Evolutionary conservation across 2,888 invertebrate species (phyloP), one percentile per base, ranked within the genome.

Genomic region (Diogma glabrata): DNA sequence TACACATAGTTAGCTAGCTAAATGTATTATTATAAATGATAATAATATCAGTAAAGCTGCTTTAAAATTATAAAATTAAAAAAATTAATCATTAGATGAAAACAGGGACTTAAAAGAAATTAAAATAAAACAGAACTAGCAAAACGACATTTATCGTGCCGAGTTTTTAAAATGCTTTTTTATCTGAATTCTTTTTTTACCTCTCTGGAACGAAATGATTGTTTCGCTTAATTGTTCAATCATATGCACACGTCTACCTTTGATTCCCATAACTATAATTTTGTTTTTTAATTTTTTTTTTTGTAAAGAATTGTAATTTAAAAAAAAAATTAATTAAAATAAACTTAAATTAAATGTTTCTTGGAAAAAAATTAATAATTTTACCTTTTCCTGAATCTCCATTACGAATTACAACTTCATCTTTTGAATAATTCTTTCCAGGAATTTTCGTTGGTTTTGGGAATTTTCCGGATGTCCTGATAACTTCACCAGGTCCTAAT

Each of bases 151-250:
- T n/a, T n/a, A n/a, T n/a, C n/a, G n/a, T n/a, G n/a, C n/a, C n/a
- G n/a, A n/a, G n/a, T n/a, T n/a, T n/a, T n/a, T n/a, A n/a, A n/a
- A n/a, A 33, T 33, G 9, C n/a, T 33, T 12, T 33, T 24, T 24
- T 24, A 7, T 24, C 24, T 24, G 9, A 7, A 24, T 33, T 46
- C 16, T 16, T 36, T 33, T 71, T 80, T 82, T 90, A 93, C 93
- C 93, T 92, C 93, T 84, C 82, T 95, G 94, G 82, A 95, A 95
- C 72, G 94, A 94, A 78, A 95, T 94, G 73, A 95, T 91, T 70
- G 94, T 94, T 77, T 93, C 92, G 77, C 92, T 93, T 75, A 95
- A 83, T 77, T 94, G 93, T 79, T 95, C 95, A 74, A 95, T 95
- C 86, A 94, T 91, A 79, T 94, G 94, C 74, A 95, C 93, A 72